Conservation (phyloP, 2,113 vertebrate species). For the Tautogolabrus adspersus region DNA sequence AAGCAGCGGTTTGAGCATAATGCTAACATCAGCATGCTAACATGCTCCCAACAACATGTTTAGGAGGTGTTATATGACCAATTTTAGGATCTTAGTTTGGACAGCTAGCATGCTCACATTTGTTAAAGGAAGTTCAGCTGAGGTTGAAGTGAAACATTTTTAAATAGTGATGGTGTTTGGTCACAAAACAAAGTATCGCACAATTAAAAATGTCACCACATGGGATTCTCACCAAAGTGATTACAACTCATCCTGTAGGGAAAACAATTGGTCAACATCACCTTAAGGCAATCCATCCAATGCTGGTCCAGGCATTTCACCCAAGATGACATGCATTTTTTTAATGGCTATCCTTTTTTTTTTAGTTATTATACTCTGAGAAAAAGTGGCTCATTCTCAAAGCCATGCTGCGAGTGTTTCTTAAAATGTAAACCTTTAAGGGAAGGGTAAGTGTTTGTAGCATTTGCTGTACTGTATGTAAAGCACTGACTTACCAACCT, state of each 20-base stretch:
- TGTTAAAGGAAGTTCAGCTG: neutral
- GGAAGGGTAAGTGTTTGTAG: neutral
- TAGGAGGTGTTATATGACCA: too few relatives aligned
- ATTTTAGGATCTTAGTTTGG: too few relatives aligned
- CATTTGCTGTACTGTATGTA: slow-evolving; percentile 21
- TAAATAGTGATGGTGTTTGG: neutral
- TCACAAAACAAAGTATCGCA: neutral
- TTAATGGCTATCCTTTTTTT: neutral
- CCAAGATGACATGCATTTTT: neutral
- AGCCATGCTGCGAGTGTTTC: neutral
- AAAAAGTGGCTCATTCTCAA: neutral
- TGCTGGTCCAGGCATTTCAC: neutral
- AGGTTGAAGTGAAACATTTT: neutral
- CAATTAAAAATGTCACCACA: neutral
- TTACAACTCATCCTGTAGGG: neutral
- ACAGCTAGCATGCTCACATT: too few relatives aligned
- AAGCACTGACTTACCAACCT: neutral
- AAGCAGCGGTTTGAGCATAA: neutral
- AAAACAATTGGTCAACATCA: neutral
- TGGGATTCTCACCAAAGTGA: neutral
- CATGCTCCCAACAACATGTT: neutral
- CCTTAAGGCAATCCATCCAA: neutral
- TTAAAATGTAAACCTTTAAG: neutral
- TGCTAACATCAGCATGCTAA: neutral
- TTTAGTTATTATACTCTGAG: neutral